Percentiles rank a stretch among this genome's conserved stretches.
These are phyloP conservation scores for Sturnus vulgaris DNA, from an alignment of 2,113 vertebrate genomes.

Conservation along the genomic window DNA sequence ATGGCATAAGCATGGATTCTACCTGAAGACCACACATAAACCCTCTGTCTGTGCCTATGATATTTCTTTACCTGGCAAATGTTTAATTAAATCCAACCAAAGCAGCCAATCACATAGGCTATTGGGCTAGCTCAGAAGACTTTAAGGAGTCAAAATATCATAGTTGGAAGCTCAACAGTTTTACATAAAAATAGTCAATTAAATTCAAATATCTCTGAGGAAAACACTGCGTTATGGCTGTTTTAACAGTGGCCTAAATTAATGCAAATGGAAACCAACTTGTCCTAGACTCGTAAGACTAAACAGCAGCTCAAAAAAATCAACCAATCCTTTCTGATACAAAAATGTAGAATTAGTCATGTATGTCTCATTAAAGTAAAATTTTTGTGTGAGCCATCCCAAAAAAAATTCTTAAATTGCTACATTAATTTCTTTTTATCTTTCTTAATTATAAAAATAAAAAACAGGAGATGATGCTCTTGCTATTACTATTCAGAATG, in stretches of 20 bases:
- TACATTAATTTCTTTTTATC: neutral
- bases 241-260: neutral
- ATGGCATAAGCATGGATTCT: neutral
- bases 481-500: neutral
- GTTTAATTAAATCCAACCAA: neutral
- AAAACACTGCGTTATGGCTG: neutral
- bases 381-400: rapidly evolving
- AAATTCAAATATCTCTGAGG: conserved; percentile 12
- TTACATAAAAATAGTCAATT: neutral
- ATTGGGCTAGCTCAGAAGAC: neutral
- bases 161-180: neutral
- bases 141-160: neutral
- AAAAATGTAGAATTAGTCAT: neutral
- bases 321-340: neutral
- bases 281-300: neutral
- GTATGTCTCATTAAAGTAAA: neutral
- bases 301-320: neutral
- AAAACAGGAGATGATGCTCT: neutral
- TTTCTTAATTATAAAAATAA: neutral
- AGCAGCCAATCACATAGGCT: neutral
- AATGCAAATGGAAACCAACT: neutral
- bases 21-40: neutral
- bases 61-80: neutral
- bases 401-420: neutral
- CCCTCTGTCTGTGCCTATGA: neutral